Conservation (phyloP, 2,113 vertebrate genomes). For the Notiomystis cincta region DNA sequence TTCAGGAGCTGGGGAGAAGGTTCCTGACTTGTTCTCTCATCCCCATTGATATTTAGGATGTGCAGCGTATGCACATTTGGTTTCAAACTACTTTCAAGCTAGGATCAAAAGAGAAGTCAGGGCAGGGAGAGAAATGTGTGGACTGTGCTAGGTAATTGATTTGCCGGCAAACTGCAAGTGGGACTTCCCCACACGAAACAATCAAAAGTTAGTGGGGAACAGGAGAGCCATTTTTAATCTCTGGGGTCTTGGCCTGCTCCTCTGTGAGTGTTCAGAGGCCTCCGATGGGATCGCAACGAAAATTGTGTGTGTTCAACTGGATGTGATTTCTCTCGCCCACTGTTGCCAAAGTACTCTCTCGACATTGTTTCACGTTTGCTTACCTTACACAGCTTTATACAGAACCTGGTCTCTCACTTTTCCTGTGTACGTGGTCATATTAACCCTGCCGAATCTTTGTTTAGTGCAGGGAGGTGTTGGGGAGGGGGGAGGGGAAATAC, state of each 20-base stretch:
- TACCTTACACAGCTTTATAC: background rate
- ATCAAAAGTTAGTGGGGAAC: background rate
- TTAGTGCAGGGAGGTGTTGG: background rate
- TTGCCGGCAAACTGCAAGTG: background rate
- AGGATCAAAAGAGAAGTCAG: background rate
- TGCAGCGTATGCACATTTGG: background rate
- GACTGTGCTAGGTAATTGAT: background rate
- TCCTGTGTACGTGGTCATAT: background rate
- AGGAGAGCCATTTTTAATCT: background rate
- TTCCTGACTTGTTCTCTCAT: background rate
- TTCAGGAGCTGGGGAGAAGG: constrained; percentile 10
- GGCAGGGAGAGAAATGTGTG: background rate
- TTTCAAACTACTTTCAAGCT: background rate
- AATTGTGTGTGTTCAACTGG: background rate
- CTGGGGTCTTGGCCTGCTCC: background rate
- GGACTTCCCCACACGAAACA: background rate
- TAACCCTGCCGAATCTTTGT: constrained; percentile 1
- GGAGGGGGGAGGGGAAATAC: constrained; percentile 9
- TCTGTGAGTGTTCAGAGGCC: background rate
- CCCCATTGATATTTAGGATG: background rate
- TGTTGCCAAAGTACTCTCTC: background rate
- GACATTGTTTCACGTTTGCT: background rate
- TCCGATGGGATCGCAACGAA: rapidly evolving
- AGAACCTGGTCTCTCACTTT: background rate
- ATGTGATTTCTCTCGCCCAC: background rate